These are phyloP conservation scores for Labrus mixtus DNA, from an alignment of 2,113 vertebrate species.

Conservation along the genomic window DNA sequence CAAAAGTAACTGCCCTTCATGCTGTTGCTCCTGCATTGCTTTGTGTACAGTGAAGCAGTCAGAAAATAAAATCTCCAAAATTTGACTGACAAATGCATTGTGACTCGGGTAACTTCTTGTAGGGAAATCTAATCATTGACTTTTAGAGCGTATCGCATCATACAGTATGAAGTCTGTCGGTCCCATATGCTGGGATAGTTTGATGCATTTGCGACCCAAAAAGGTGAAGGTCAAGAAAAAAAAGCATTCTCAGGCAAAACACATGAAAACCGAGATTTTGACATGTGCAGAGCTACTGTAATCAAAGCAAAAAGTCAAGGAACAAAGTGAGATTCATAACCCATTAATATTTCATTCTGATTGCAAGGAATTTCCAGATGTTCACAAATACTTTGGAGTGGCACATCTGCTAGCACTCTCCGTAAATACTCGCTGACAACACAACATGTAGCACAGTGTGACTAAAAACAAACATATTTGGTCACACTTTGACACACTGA, in stretches of 20 bases:
- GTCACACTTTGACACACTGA: slow-evolving; percentile 1
- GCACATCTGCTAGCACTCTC: not conserved
- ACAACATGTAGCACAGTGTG: not conserved
- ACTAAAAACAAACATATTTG: slow-evolving; percentile 4
- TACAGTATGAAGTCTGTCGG: not conserved
- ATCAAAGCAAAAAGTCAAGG: not conserved
- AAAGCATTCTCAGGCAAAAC: not conserved
- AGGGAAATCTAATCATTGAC: not conserved
- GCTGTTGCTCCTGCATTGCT: not conserved
- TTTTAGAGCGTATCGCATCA: not conserved
- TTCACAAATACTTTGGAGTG: not conserved
- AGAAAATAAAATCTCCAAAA: not conserved
- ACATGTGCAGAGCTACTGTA: not conserved
- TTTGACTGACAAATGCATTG: not conserved
- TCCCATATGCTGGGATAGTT: not conserved
- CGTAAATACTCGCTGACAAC: not conserved
- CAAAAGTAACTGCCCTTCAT: not conserved
- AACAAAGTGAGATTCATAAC: slow-evolving; percentile 16
- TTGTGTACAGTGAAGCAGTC: not conserved
- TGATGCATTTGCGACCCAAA: not conserved
- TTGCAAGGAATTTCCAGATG: not conserved
- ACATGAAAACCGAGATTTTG: not conserved
- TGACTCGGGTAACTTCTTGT: not conserved
- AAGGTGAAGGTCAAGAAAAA: slow-evolving; percentile 5
- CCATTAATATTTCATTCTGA: slow-evolving; percentile 28